phyloP scores from a whole-genome alignment of 2,888 invertebrate species.

The Caenorhabditis drosophilae region DNA sequence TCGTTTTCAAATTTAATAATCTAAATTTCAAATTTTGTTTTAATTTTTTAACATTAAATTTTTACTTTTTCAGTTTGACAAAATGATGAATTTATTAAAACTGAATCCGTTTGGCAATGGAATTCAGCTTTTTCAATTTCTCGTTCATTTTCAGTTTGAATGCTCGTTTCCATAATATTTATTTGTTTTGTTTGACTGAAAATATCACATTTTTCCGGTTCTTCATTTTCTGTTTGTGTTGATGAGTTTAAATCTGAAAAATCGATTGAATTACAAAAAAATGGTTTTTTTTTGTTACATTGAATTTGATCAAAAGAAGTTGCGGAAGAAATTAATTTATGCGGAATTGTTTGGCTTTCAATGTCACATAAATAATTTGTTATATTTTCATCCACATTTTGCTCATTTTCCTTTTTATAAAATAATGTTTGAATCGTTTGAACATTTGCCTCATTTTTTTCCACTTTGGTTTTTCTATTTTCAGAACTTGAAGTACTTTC shows the following conservation, averaged over 20 bases:
- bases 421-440: not conserved
- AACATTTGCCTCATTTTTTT: conserved; percentile 4
- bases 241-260: conserved; percentile 9
- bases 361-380: conserved; percentile 16
- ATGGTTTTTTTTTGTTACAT: too few species aligned
- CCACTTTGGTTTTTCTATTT: conserved; percentile 1
- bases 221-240: not conserved
- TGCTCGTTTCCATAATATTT: not conserved
- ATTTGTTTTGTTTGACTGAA: not conserved
- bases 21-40: not conserved
- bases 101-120: too few species aligned
- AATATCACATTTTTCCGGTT: not conserved
- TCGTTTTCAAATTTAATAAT: not conserved
- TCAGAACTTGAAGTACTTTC: conserved; percentile 24
- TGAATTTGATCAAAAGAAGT: too few species aligned
- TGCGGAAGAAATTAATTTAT: too few species aligned
- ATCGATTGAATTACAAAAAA: too few species aligned
- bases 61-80: too few species aligned
- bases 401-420: conserved; percentile 2
- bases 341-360: conserved; percentile 31
- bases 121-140: too few species aligned
- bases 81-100: too few species aligned
- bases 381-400: conserved; percentile 16
- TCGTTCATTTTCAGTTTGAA: too few species aligned
- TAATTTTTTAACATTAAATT: not conserved